These are phyloP conservation scores for Physocephala rufipes DNA, from an alignment of 2,888 invertebrate species.

Conservation along the genomic window DNA sequence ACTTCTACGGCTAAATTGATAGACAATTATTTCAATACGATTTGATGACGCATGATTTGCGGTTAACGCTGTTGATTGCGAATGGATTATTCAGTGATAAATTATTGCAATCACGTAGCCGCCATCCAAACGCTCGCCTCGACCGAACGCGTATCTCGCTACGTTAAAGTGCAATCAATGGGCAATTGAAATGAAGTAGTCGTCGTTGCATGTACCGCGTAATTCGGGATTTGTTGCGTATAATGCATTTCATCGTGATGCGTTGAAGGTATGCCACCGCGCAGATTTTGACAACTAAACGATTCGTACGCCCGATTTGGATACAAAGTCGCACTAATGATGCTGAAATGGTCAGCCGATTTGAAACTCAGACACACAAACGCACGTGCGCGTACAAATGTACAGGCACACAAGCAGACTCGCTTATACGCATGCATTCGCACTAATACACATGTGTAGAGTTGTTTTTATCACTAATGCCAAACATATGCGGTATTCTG, in stretches of 20 bases:
- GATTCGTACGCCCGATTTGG: too few relatives aligned
- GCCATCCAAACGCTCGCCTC: background rate
- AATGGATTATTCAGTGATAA: slow-evolving; percentile 29
- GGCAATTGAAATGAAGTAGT: background rate
- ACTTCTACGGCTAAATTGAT: too few relatives aligned
- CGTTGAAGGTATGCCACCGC: too few relatives aligned
- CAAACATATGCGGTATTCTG: too few relatives aligned
- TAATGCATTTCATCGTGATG: too few relatives aligned
- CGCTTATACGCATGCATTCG: too few relatives aligned
- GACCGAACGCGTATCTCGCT: background rate
- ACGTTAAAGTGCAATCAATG: background rate
- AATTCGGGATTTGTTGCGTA: too few relatives aligned
- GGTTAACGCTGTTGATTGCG: slow-evolving; percentile 19
- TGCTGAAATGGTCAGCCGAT: too few relatives aligned
- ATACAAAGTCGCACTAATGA: too few relatives aligned
- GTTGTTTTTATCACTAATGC: too few relatives aligned
- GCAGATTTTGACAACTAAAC: too few relatives aligned
- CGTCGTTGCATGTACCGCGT: background rate
- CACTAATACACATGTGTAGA: too few relatives aligned
- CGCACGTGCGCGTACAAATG: background rate
- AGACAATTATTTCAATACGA: slow-evolving; percentile 1
- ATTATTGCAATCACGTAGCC: slow-evolving; percentile 21
- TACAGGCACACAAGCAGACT: background rate
- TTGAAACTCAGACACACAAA: background rate
- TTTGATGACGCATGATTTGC: slow-evolving; percentile 27